These are phyloP conservation scores for Laticauda colubrina DNA, from an alignment of 2,113 vertebrate genomes.

Conservation along the genomic window DNA sequence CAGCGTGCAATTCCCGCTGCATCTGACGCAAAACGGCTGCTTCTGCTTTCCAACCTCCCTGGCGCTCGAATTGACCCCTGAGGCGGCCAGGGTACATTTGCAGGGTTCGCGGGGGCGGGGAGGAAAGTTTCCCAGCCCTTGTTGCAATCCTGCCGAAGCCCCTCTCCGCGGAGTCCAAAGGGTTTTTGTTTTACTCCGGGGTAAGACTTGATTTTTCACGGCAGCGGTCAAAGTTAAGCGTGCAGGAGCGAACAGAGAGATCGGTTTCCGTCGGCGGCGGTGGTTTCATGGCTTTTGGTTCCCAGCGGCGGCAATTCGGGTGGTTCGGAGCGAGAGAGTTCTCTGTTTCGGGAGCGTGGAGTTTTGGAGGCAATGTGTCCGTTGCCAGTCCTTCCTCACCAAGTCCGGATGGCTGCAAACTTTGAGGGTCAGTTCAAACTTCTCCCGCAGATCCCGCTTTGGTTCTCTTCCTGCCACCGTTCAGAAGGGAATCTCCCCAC, in stretches of 20 bases:
- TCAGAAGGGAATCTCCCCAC: not conserved
- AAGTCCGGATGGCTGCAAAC: not conserved
- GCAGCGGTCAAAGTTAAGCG: not conserved
- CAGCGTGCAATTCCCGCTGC: not conserved
- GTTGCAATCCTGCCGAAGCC: not conserved
- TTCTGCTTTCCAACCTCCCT: not conserved
- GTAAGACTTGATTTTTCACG: not conserved
- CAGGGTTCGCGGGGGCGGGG: not conserved
- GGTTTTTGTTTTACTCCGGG: not conserved
- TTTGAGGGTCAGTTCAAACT: not conserved
- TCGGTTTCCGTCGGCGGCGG: not conserved
- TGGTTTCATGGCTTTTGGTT: not conserved
- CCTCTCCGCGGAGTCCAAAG: not conserved
- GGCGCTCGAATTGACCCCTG: not conserved
- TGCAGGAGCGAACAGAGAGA: not conserved
- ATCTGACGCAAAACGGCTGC: not conserved
- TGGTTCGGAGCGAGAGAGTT: not conserved
- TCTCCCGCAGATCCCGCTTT: not conserved
- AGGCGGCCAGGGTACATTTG: not conserved
- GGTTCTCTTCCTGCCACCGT: not conserved
- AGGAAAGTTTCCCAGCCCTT: not conserved
- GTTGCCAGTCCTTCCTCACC: not conserved
- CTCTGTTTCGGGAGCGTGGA: not conserved
- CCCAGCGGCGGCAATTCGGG: not conserved
- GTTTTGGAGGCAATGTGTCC: not conserved